Percentiles rank a stretch among this genome's conserved stretches.
Conservation (phyloP, 2,113 vertebrate species). For the Actenoides lindsayi region DNA sequence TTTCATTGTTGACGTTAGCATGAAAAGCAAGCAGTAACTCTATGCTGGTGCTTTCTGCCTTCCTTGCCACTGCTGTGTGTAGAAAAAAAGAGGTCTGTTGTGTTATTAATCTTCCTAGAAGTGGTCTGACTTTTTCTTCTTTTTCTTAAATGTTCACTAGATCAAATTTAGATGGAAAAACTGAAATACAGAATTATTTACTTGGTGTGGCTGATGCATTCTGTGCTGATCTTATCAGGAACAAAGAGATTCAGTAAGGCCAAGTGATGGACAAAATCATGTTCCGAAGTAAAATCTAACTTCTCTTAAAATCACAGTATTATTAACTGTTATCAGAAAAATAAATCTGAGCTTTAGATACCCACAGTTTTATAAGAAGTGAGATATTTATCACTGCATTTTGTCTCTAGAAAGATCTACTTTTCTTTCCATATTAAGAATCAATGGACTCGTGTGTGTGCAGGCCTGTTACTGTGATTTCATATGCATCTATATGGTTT, state of each 20-base stretch:
- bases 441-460: accelerated
- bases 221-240: background rate
- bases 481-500: background rate
- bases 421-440: background rate
- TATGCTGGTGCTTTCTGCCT: background rate
- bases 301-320: background rate
- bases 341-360: background rate
- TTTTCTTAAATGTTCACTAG: background rate
- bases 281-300: background rate
- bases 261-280: background rate
- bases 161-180: background rate
- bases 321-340: background rate
- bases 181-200: background rate
- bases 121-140: background rate
- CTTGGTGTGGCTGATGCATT: background rate
- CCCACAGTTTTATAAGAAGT: background rate
- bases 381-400: background rate
- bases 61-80: background rate
- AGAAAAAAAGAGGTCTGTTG: background rate
- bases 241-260: background rate
- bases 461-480: background rate
- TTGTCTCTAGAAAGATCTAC: background rate
- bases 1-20: background rate
- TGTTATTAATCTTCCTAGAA: background rate
- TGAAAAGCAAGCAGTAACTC: background rate